Base-by-base conservation (phyloP, 92 coral and sea anemone species). In the Porites lobata region DNA sequence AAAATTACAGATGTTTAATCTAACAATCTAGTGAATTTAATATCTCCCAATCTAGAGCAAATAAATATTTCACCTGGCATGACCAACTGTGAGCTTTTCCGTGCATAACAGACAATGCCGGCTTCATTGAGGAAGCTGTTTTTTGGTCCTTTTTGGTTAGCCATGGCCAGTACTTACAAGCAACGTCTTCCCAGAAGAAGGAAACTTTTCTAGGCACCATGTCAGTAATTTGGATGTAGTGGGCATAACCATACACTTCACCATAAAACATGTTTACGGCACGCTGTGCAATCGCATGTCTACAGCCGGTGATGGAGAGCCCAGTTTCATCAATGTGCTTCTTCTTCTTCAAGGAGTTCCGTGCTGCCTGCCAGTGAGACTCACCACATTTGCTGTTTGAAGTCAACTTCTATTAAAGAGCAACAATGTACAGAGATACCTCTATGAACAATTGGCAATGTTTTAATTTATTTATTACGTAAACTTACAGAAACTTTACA, bases 211-310 rank as follows among this genome's bases (percentile, higher is more conserved):
- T 52, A 20, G 65, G 65, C 21, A 81, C 24, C 91, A 86, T 90
- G 50, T 78, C 74, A n/a, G 69, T 59, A 8, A 70, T 57, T 65
- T 90, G 96, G 13, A 90, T 75, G 64, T 75, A 90, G 75, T 93
- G 86, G 54, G 96, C 87, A 87, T 93, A 93, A 13, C 94, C 94
- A 93, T 90, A 90, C 9, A 86, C 69, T 74, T 93, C 93, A 32
- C 94, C 92, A 22, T 75, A 93, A 38, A 69, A 86, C 96, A 93
- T 90, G 58, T 90, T 93, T 26, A 93, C 93, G 21, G 92, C 96
- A 86, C 90, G 84, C 61, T 90, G 93, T 26, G 94, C 94, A 1
- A 82, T 43, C 11, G 85, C 94, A 87, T 93, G 96, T 24, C 96
- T 76, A 66, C 96, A 93, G 18, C 94, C 94, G 69, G 94, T 76